A percentile compares a stretch with the other conserved stretches of the same genome.
These are phyloP conservation scores for Rachycentron canadum DNA, from an alignment of 2,797 vertebrate species.

Conservation along the genomic window DNA sequence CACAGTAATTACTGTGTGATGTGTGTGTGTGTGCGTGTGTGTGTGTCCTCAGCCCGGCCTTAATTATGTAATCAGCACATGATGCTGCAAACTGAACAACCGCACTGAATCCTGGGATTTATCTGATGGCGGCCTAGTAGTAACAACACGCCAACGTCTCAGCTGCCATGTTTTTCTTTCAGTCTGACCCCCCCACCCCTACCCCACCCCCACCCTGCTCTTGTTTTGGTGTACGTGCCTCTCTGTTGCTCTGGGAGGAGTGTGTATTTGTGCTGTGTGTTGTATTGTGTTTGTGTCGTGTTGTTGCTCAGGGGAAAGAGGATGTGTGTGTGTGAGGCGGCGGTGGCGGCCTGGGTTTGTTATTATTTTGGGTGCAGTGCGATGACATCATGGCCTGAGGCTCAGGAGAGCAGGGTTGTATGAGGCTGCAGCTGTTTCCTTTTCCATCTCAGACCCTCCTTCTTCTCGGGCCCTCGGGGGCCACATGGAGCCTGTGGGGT, in stretches of 20 bases:
- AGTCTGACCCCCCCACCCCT: not conserved
- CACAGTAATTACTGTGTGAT: slow-evolving; percentile 3
- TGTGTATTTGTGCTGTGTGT: not conserved
- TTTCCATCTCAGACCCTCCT: not conserved
- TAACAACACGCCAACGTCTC: slow-evolving; percentile 14
- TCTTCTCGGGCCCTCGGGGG: not conserved
- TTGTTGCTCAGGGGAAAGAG: slow-evolving; percentile 19
- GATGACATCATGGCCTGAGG: slow-evolving; percentile 67
- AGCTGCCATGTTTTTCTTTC: slow-evolving; percentile 19
- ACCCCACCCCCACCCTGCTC: not conserved
- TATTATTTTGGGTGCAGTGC: slow-evolving; percentile 77
- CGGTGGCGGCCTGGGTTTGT: slow-evolving; percentile 56
- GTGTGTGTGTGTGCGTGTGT: not conserved
- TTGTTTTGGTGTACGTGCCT: slow-evolving; percentile 25
- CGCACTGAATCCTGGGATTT: not conserved
- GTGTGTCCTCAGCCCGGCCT: not conserved
- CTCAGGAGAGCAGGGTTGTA: not conserved
- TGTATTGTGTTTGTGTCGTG: not conserved
- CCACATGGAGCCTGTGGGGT: not conserved
- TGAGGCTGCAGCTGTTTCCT: slow-evolving; percentile 1
- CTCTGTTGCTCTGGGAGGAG: slow-evolving; percentile 23
- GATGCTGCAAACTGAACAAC: not conserved
- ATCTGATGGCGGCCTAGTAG: not conserved
- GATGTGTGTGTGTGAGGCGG: slow-evolving; percentile 28
- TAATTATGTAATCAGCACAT: slow-evolving; percentile 20